These are phyloP conservation scores for Drosophila fuyamai DNA, from an alignment of 1,140 invertebrate genomes.

Conservation along the genomic window DNA sequence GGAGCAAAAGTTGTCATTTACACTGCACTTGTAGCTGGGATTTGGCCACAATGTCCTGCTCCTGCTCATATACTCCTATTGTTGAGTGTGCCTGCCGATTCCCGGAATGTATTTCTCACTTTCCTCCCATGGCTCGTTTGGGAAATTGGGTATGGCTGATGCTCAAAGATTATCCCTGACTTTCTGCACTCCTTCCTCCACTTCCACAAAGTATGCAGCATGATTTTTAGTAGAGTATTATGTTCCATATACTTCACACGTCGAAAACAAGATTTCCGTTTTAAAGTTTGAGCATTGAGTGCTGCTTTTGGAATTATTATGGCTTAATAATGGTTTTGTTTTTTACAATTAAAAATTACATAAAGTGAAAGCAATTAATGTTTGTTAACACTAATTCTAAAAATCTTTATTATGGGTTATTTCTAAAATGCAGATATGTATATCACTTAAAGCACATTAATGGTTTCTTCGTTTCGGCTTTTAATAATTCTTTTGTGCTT, in stretches of 20 bases:
- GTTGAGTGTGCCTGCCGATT: slow-evolving; percentile 14
- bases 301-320: background rate
- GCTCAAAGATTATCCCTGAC: slow-evolving; percentile 37
- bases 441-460: too few species aligned
- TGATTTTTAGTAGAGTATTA: slow-evolving; percentile 15
- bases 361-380: background rate
- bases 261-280: background rate
- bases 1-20: slow-evolving; percentile 35
- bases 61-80: slow-evolving; percentile 29
- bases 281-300: background rate
- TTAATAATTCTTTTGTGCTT: too few species aligned
- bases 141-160: slow-evolving; percentile 47
- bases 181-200: slow-evolving; percentile 1
- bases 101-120: slow-evolving; percentile 23
- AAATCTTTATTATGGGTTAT: too few species aligned
- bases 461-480: too few species aligned
- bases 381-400: too few species aligned
- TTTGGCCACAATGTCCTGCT: slow-evolving; percentile 60
- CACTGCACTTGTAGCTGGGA: slow-evolving; percentile 60
- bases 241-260: slow-evolving; percentile 29
- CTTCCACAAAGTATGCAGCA: background rate
- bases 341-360: background rate
- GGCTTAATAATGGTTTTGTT: background rate
- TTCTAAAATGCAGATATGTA: too few species aligned
- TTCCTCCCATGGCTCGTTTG: slow-evolving; percentile 33